Conservation (phyloP, 2,888 invertebrate genomes). For the Liodrosophila aerea region DNA sequence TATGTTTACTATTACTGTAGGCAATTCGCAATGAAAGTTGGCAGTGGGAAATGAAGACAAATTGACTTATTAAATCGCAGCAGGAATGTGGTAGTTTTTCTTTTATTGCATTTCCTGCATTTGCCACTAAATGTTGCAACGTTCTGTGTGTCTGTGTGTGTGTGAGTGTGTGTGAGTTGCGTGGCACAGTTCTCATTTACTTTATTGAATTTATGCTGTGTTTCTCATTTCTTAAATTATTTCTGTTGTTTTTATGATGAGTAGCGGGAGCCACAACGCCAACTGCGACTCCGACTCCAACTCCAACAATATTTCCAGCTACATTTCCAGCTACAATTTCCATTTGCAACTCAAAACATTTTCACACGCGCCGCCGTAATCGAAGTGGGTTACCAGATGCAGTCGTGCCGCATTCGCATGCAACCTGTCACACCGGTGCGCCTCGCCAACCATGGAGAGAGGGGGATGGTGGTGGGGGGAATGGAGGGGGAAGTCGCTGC, state of each 20-base stretch:
- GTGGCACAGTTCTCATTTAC: constrained; percentile 53
- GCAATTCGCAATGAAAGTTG: constrained; percentile 57
- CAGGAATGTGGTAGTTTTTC: constrained; percentile 50
- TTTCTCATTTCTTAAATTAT: not conserved
- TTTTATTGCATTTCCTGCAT: constrained; percentile 18
- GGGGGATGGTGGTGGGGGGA: not conserved
- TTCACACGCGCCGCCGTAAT: constrained; percentile 70
- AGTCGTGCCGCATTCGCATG: constrained; percentile 74
- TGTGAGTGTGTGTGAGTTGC: not conserved
- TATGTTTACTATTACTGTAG: constrained; percentile 20
- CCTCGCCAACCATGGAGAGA: constrained; percentile 11
- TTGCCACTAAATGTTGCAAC: constrained; percentile 38
- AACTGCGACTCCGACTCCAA: constrained; percentile 4
- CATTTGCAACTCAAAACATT: constrained; percentile 40
- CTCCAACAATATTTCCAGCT: constrained; percentile 3
- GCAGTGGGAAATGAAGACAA: constrained; percentile 43
- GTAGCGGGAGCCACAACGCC: constrained; percentile 42
- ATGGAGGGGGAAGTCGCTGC: constrained; percentile 14
- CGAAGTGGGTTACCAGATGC: constrained; percentile 75
- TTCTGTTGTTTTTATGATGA: constrained; percentile 41
- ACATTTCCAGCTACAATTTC: constrained; percentile 17
- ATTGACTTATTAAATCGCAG: constrained; percentile 64
- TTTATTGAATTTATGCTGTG: constrained; percentile 57
- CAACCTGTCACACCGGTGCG: constrained; percentile 70
- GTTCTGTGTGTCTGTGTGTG: too few species aligned